A percentile compares a stretch with the other conserved stretches of the same genome.
Evolutionary conservation across 2,113 vertebrate species (phyloP).

Genomic region (Alethe diademata): DNA sequence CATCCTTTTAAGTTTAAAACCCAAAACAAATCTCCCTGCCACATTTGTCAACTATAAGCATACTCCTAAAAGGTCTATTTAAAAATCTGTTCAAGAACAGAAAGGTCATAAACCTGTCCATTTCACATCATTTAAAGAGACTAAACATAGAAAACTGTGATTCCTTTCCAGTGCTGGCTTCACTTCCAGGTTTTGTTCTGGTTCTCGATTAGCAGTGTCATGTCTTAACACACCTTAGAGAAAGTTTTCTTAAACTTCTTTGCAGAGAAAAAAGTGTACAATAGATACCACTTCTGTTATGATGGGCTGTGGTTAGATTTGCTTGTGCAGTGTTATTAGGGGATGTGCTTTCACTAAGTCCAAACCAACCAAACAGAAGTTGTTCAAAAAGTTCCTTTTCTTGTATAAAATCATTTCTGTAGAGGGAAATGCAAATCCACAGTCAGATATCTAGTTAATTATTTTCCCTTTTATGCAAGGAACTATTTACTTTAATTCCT

Average conservation of each 20-base stretch:
- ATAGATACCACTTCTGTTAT: neutral
- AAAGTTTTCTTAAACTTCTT: neutral
- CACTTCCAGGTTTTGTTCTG: neutral
- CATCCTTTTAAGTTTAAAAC: neutral
- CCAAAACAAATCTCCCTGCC: rapidly evolving
- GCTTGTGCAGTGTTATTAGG: neutral
- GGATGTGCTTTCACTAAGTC: neutral
- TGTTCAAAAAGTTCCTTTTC: neutral
- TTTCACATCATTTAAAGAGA: neutral
- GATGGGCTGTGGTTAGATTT: neutral
- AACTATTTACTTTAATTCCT: neutral
- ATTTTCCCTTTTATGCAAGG: neutral
- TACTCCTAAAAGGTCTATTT: neutral
- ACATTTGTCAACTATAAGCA: neutral
- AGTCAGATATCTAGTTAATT: neutral
- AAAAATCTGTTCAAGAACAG: neutral
- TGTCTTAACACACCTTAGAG: neutral
- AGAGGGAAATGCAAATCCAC: neutral
- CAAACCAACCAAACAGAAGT: neutral
- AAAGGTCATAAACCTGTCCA: neutral
- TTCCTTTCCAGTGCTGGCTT: neutral
- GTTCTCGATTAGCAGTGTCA: neutral
- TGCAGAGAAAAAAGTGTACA: neutral
- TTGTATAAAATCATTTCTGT: neutral
- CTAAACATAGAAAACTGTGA: neutral